Base-by-base conservation (phyloP, 2,113 vertebrate genomes). In the Lasiurus cinereus region DNA sequence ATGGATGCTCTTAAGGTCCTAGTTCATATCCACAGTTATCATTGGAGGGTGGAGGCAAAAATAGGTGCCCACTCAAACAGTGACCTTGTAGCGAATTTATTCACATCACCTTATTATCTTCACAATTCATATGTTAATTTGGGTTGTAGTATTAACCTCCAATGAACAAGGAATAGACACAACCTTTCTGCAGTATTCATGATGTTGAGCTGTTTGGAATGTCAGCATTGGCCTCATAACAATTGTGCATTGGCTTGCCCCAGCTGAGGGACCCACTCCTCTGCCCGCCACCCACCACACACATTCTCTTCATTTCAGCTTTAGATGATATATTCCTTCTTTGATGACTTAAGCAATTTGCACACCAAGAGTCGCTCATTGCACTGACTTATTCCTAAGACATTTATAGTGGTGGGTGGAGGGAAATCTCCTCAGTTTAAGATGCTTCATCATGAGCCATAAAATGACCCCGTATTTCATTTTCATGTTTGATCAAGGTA, bases 121-220 rank as follows among this genome's bases (percentile, higher is more conserved):
- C 74, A 89, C 21, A 93, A 87, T 77, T 59, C 8, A 66, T 70
- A n/a, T 67, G n/a, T 27, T 67, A 56, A 89, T 66, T 66, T 43
- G 56, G 33, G 11, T 67, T 36, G 46, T 29, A 73, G 2, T 62
- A 39, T 72, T 80, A 52, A 56, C 39, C 83, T 16, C 62, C 12
- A 62, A 2, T 39, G 24, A 73, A 74, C 8, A 69, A 48, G 46
- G 92, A 62, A 69, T 27, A 22, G 3, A n/a, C 52, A 16, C 10
- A 91, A 59, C 7, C 56, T 84, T 52, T 78, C 22, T 67, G 78
- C 6, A 69, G 3, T 83, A 29, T 48, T 64, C 85, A 39, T 76
- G 50, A 46, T 29, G 39, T 43, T 36, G 10, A 18, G 24, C 6
- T 85, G 4, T 54, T 36, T 52, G 22, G 48, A 56, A 27, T 6